A percentile compares a stretch with the other conserved stretches of the same genome.
Conservation (phyloP, 2,113 vertebrate genomes). For the Prunella fulvescens region DNA sequence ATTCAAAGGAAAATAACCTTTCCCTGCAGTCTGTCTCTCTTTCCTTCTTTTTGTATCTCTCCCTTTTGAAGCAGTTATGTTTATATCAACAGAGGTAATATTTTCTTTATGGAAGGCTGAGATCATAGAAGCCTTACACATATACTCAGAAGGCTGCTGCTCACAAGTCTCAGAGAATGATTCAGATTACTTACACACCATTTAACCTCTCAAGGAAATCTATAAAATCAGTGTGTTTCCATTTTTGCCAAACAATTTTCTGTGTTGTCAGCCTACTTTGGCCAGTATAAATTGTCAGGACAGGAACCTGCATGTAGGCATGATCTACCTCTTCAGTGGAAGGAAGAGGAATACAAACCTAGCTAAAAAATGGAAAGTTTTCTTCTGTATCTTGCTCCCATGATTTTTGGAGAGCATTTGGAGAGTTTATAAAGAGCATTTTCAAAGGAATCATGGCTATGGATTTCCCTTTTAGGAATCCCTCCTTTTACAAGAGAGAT, state of each 20-base stretch:
- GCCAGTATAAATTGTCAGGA: background rate
- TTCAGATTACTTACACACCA: background rate
- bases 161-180: background rate
- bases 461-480: background rate
- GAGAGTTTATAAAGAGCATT: background rate
- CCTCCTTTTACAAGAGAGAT: background rate
- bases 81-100: background rate
- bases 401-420: background rate
- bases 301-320: background rate
- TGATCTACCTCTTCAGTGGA: background rate
- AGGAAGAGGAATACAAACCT: background rate
- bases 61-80: background rate
- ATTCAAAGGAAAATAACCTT: background rate
- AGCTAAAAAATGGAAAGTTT: background rate
- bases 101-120: background rate
- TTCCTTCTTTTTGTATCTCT: background rate
- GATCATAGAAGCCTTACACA: background rate
- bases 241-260: background rate
- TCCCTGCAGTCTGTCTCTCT: background rate
- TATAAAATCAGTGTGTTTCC: background rate
- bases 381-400: background rate
- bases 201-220: background rate
- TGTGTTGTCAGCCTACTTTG: background rate
- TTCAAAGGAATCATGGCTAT: background rate
- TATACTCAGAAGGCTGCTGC: background rate